These are phyloP conservation scores for Zaprionus vittiger DNA, from an alignment of 1,140 invertebrate genomes.

Conservation along the genomic window DNA sequence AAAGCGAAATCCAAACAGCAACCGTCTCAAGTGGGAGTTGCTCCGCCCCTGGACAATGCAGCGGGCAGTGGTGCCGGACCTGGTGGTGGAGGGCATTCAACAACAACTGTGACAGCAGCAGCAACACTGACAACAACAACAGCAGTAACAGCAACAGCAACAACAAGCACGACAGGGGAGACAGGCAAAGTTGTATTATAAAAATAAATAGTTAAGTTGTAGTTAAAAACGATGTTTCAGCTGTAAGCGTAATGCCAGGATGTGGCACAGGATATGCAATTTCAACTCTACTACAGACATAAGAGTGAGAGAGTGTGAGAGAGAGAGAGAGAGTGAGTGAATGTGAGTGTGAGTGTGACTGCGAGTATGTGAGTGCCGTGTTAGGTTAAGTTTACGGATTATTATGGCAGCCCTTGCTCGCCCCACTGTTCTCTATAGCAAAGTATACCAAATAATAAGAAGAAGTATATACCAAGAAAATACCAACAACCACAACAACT, in stretches of 20 bases:
- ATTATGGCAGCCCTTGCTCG: slow-evolving; percentile 20
- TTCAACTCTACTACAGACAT: slow-evolving; percentile 41
- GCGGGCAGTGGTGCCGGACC: slow-evolving; percentile 72
- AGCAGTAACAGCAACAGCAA: slow-evolving; percentile 14
- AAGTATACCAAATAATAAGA: slow-evolving; percentile 24
- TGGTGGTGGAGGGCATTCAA: slow-evolving; percentile 42
- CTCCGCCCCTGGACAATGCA: slow-evolving; percentile 54
- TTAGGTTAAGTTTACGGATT: slow-evolving; percentile 25
- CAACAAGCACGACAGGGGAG: slow-evolving; percentile 19
- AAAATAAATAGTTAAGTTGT: slow-evolving; percentile 75
- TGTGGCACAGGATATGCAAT: slow-evolving; percentile 39
- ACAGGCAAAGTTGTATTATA: slow-evolving; percentile 78
- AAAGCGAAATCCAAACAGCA: slow-evolving; percentile 70
- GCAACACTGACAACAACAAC: neutral
- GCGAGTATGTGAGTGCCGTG: neutral
- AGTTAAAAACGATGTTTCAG: slow-evolving; percentile 74
- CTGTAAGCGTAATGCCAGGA: slow-evolving; percentile 56
- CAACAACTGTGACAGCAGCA: slow-evolving; percentile 14
- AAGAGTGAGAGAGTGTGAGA: slow-evolving; percentile 1
- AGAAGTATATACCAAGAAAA: neutral
- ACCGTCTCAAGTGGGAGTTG: slow-evolving; percentile 35
- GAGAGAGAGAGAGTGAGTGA: neutral
- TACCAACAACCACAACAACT: slow-evolving; percentile 5
- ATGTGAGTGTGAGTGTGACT: slow-evolving; percentile 1
- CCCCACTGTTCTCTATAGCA: slow-evolving; percentile 26